Base-by-base conservation (phyloP, 2,797 vertebrate genomes). In the Amphiprion clarkii region DNA sequence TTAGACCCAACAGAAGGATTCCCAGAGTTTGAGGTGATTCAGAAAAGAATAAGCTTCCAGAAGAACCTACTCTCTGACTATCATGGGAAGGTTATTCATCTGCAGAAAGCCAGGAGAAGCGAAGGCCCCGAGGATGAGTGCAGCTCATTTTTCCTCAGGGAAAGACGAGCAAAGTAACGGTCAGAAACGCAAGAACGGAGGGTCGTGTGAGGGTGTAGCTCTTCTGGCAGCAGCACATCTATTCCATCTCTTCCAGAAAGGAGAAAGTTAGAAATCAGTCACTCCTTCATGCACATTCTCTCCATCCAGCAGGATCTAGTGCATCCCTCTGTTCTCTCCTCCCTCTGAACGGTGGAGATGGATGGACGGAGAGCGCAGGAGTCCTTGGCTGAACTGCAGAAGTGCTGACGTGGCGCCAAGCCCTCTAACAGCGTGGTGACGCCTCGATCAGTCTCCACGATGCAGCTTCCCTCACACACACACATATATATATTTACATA, bases 351-450 rank as follows among this genome's bases (percentile, higher is more conserved):
- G 3, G 73, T 71, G 64, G 85, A 92, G 90, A 89, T 89, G 87
- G 90, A 93, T 86, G 81, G 90, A 92, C 82, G 83, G 66, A 48
- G 59, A 69, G 81, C 77, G 79, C 81, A 77, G 65, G 73, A 93
- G 94, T 95, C 94, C 95, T 95, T 96, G 94, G 93, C 89, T 94
- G 92, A 94, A 92, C 92, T 82, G 86, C 67, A 88, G 84, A 94
- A 95, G 79, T 94, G 95, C 95, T 96, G 95, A 95, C 89, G 82
- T 88, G 88, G 89, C 87, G 79, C 87, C 84, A 82, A 81, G 85
- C 87, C 83, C 82, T 84, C 89, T 79, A 79, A 87, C 85, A 83
- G 90, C 62, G 72, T 61, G 69, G 74, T 89, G 92, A 94, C 88
- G 89, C 90, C 88, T 91, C 92, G 88, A 94, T 95, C 91, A 55